Percentiles rank a stretch among this genome's conserved stretches.
These are phyloP conservation scores for Microctenopoma lineatum DNA, from an alignment of 2,797 vertebrate species.

Conservation along the genomic window DNA sequence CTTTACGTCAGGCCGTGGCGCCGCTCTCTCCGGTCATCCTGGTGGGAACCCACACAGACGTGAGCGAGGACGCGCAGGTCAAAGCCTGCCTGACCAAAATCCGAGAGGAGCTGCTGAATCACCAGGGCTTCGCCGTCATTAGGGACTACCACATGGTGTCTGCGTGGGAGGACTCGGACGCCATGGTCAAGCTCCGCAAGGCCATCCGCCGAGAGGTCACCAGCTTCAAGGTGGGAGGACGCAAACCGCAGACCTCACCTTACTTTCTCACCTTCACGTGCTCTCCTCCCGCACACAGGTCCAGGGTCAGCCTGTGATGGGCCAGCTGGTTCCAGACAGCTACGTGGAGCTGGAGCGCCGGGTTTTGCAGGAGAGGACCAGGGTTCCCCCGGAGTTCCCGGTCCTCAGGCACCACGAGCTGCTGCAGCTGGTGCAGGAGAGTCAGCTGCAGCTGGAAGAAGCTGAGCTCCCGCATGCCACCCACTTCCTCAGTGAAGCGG, in stretches of 20 bases:
- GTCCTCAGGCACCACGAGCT: constrained; percentile 87
- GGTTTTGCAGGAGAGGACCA: constrained; percentile 86
- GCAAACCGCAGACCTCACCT: too few species aligned
- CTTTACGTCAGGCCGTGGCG: constrained; percentile 85
- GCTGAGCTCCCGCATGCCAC: constrained; percentile 92
- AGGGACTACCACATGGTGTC: constrained; percentile 90
- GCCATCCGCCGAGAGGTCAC: constrained; percentile 88
- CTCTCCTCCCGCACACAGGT: constrained; percentile 79
- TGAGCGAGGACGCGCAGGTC: constrained; percentile 87
- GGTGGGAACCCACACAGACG: constrained; percentile 92
- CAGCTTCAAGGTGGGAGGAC: constrained; percentile 87
- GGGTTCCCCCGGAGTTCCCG: constrained; percentile 89
- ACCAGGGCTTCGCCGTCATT: constrained; percentile 91
- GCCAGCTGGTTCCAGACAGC: constrained; percentile 95
- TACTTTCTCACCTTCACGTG: neutral
- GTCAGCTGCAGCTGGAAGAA: constrained; percentile 92
- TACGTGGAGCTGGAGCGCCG: constrained; percentile 94
- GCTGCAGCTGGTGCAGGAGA: constrained; percentile 89
- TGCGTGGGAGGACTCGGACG: constrained; percentile 89
- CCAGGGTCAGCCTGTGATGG: constrained; percentile 93
- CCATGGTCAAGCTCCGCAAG: constrained; percentile 89
- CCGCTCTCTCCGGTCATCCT: constrained; percentile 93
- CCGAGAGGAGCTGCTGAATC: constrained; percentile 87
- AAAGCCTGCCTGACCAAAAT: constrained; percentile 89
- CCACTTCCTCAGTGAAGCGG: constrained; percentile 95